These are phyloP conservation scores for Catostylus mosaicus DNA, from an alignment of 30 jellyfish, hydroid and myxozoan genomes.

Conservation along the genomic window DNA sequence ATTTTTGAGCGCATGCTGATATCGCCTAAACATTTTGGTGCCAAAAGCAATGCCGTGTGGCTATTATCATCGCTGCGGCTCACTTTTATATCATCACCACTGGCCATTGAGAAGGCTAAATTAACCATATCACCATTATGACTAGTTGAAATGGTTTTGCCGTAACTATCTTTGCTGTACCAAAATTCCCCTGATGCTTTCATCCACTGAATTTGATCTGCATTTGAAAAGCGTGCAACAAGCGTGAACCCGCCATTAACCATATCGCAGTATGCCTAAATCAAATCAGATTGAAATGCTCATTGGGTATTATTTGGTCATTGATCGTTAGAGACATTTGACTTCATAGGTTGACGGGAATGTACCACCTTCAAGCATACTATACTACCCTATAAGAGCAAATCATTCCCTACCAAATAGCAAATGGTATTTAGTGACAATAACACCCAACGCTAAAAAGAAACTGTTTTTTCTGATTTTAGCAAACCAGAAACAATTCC, in stretches of 20 bases:
- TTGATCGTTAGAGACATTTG: too few species aligned
- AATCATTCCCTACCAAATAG: too few species aligned
- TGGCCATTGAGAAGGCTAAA: constrained; percentile 26
- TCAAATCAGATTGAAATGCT: neutral
- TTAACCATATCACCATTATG: constrained; percentile 34
- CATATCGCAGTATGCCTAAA: constrained; percentile 58
- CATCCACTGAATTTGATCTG: constrained; percentile 55
- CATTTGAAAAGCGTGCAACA: constrained; percentile 37
- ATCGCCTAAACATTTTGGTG: constrained; percentile 21
- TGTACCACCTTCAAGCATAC: too few species aligned
- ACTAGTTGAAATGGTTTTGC: neutral
- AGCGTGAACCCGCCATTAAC: constrained; percentile 52
- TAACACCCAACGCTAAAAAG: too few species aligned
- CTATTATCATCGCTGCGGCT: constrained; percentile 32
- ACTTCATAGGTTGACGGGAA: too few species aligned
- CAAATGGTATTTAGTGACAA: too few species aligned
- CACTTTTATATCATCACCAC: constrained; percentile 27
- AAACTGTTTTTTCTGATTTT: too few species aligned
- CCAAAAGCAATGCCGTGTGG: constrained; percentile 36
- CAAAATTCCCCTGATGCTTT: constrained; percentile 41
- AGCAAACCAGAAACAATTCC: too few species aligned
- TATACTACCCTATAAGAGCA: too few species aligned
- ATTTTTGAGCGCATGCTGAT: constrained; percentile 36
- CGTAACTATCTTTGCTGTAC: constrained; percentile 19
- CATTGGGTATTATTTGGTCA: neutral